phyloP scores from a whole-genome alignment of 2,113 vertebrate species.

The Epinephelus lanceolatus region DNA sequence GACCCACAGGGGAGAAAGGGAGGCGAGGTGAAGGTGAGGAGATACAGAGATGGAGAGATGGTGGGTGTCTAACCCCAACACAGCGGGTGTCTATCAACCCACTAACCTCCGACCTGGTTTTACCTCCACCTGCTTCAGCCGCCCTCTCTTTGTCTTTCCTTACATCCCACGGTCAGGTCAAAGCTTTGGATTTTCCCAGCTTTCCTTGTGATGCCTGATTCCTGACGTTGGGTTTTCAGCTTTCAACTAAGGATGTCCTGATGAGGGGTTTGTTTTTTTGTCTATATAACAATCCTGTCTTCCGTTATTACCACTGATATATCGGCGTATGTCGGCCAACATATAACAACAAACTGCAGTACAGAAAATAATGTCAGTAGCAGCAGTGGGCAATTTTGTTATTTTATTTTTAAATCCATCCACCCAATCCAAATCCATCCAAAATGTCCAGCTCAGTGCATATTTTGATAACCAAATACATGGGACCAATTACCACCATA shows the following conservation, averaged over 20 bases:
- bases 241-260: too few species aligned
- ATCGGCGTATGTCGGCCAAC: too few species aligned
- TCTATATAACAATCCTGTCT: not conserved
- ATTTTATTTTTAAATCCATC: too few species aligned
- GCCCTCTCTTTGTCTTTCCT: not conserved
- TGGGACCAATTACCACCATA: too few species aligned
- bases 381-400: too few species aligned
- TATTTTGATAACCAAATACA: too few species aligned
- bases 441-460: too few species aligned
- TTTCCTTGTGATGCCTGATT: not conserved
- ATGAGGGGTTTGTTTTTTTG: too few species aligned
- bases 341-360: too few species aligned
- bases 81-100: constrained; percentile 36
- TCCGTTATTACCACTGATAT: too few species aligned
- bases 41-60: constrained; percentile 28
- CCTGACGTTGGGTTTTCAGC: not conserved
- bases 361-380: too few species aligned
- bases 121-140: constrained; percentile 9
- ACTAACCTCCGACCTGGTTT: constrained; percentile 32
- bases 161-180: not conserved
- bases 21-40: constrained; percentile 41
- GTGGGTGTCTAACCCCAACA: constrained; percentile 51
- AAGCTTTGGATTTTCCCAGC: not conserved
- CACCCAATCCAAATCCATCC: too few species aligned
- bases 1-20: constrained; percentile 56